A percentile compares a stretch with the other conserved stretches of the same genome.
These are phyloP conservation scores for Taenioides sp. DNA, from an alignment of 2,797 vertebrate genomes.

Conservation along the genomic window DNA sequence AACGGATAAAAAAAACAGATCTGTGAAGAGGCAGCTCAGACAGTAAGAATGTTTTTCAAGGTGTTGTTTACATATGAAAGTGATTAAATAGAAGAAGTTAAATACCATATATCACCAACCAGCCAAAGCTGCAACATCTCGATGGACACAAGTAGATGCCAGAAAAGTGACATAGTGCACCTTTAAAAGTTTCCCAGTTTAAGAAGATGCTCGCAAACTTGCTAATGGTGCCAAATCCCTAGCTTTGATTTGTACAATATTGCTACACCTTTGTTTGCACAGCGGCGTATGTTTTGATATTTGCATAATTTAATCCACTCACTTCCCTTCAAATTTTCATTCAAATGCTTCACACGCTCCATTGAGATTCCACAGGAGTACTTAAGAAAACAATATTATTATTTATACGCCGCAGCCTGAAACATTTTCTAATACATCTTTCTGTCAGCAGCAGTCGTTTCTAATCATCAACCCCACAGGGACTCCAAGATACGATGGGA, in stretches of 20 bases:
- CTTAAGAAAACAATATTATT: conserved; percentile 15
- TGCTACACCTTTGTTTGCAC: background rate
- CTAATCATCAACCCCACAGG: conserved; percentile 26
- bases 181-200: background rate
- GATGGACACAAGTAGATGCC: background rate
- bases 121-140: too few species aligned
- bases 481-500: conserved; percentile 16
- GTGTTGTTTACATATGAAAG: too few species aligned
- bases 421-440: conserved; percentile 33
- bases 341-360: conserved; percentile 13
- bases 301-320: background rate
- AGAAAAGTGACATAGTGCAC: background rate
- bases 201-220: background rate
- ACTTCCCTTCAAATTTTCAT: background rate
- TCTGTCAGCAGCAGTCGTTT: conserved; percentile 22
- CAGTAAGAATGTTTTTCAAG: too few species aligned
- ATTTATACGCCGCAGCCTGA: conserved; percentile 21
- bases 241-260: background rate
- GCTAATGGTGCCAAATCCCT: background rate
- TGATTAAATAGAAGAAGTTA: too few species aligned
- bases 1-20: too few species aligned
- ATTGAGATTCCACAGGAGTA: conserved; percentile 10
- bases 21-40: too few species aligned
- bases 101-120: too few species aligned
- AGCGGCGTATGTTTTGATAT: background rate